Evolutionary conservation across 2,797 vertebrate genomes (phyloP).

Genomic region (Chiloscyllium punctatum): DNA sequence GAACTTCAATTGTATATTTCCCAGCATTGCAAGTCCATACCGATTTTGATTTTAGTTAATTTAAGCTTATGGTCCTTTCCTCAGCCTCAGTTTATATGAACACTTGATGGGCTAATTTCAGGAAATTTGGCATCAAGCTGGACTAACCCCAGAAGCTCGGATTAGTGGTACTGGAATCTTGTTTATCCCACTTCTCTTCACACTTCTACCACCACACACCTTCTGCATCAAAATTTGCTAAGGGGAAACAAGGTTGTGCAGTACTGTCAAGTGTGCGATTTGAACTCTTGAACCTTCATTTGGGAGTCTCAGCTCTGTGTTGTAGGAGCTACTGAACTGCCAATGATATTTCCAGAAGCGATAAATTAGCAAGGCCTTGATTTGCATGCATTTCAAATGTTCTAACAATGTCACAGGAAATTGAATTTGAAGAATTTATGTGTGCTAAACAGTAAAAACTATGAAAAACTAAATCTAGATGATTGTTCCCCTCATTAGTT

Average conservation of each 20-base stretch:
- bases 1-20: neutral
- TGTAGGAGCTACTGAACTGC: neutral
- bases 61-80: neutral
- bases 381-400: neutral
- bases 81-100: neutral
- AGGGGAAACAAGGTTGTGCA: neutral
- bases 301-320: neutral
- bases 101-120: neutral
- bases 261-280: neutral
- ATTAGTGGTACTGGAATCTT: too few species aligned
- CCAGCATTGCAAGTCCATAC: too few species aligned
- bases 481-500: neutral
- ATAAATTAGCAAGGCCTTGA: neutral
- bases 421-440: neutral
- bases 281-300: neutral
- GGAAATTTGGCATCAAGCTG: neutral
- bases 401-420: neutral
- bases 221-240: neutral
- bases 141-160: neutral
- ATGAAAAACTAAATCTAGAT: neutral
- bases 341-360: neutral
- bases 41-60: neutral
- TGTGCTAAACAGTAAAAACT: neutral
- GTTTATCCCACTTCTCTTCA: neutral
- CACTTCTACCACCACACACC: neutral